Evolutionary conservation across 2,888 invertebrate species (phyloP).

Genomic region (Amphipoea lucens): DNA sequence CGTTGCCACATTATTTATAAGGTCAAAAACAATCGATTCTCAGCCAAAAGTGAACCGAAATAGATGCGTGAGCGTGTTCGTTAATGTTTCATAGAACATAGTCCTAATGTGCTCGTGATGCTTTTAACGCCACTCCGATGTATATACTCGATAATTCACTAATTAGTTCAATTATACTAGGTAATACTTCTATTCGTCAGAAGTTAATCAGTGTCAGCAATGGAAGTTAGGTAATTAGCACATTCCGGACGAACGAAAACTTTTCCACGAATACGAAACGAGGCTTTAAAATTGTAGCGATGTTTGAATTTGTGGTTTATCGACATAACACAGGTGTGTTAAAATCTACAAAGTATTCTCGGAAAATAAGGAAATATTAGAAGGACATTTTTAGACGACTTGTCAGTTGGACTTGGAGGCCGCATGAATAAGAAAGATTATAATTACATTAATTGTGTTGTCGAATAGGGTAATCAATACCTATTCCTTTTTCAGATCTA

Average conservation of each 20-base stretch:
- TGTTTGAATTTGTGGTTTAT: conserved; percentile 35
- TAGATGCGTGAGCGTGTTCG: conserved; percentile 50
- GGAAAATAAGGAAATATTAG: conserved; percentile 35
- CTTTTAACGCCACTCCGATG: conserved; percentile 23
- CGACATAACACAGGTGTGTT: conserved; percentile 47
- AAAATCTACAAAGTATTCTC: conserved; percentile 24
- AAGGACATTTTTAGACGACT: conserved; percentile 1
- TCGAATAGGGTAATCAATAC: conserved; percentile 9
- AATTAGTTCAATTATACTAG: conserved; percentile 38
- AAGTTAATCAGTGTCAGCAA: conserved; percentile 19
- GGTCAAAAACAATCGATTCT: conserved; percentile 62
- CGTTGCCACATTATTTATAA: conserved; percentile 46
- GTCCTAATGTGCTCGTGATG: conserved; percentile 10
- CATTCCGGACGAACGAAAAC: conserved; percentile 11
- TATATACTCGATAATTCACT: conserved; percentile 30
- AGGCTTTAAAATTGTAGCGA: conserved; percentile 7
- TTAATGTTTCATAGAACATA: conserved; percentile 38
- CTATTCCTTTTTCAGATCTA: neutral
- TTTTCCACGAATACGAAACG: conserved; percentile 8
- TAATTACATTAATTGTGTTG: neutral
- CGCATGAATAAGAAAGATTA: conserved; percentile 16
- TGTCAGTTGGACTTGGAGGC: neutral
- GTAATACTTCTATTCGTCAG: conserved; percentile 4
- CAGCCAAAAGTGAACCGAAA: conserved; percentile 49
- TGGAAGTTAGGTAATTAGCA: conserved; percentile 28